Evolutionary conservation across 2,113 vertebrate genomes (phyloP).

Genomic region (Eurypyga helias): DNA sequence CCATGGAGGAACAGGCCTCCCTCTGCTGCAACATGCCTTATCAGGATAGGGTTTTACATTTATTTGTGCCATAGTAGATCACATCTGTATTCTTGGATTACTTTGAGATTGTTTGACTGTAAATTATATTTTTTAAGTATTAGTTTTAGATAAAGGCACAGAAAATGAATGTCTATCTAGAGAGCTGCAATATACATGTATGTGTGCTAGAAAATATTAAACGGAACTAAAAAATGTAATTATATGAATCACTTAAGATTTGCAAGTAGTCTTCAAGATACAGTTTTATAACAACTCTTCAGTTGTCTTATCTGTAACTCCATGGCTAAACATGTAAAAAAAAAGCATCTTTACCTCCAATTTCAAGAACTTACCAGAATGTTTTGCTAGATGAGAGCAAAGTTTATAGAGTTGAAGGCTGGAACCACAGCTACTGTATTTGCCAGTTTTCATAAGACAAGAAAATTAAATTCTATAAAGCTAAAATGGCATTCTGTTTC

Average conservation of each 20-base stretch:
- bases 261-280: neutral
- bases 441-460: conserved; percentile 45
- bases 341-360: conserved; percentile 15
- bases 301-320: neutral
- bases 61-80: neutral
- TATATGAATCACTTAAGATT: neutral
- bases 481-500: conserved; percentile 14
- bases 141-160: neutral
- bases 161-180: neutral
- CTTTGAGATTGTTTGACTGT: neutral
- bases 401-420: conserved; percentile 52
- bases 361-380: conserved; percentile 40
- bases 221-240: neutral
- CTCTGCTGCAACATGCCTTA: neutral
- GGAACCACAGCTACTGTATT: conserved; percentile 30
- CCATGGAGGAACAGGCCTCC: neutral
- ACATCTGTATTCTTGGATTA: neutral
- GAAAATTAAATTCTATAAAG: conserved; percentile 28
- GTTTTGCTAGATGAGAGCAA: conserved; percentile 32
- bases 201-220: neutral
- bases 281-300: neutral
- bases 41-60: neutral
- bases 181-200: neutral
- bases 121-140: neutral
- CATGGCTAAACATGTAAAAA: conserved; percentile 17